A percentile compares a stretch with the other conserved stretches of the same genome.
Evolutionary conservation across 2,113 vertebrate species (phyloP).

Genomic region (Promerops cafer): DNA sequence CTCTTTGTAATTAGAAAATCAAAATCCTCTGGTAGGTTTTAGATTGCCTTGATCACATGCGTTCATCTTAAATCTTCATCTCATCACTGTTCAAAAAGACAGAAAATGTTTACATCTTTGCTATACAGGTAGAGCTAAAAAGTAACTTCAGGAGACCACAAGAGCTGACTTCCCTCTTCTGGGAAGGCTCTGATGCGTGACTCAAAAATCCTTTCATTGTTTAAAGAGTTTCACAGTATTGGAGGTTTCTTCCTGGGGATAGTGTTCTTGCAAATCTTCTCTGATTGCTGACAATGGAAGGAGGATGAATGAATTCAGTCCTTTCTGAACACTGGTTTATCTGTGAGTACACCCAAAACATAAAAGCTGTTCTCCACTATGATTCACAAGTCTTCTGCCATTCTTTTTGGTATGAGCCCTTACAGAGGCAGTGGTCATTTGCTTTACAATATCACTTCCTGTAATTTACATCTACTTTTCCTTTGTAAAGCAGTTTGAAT

Average conservation of each 20-base stretch:
- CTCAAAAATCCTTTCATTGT: background rate
- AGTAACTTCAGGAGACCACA: background rate
- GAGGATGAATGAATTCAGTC: background rate
- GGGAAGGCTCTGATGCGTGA: background rate
- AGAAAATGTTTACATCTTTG: background rate
- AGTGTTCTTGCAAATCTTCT: background rate
- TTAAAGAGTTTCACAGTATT: background rate
- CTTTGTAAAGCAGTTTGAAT: background rate
- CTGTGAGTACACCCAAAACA: background rate
- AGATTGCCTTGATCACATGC: background rate
- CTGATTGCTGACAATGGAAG: background rate
- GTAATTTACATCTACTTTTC: background rate
- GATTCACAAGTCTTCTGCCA: constrained; percentile 21
- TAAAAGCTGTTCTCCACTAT: background rate
- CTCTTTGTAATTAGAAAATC: background rate
- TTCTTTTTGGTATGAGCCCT: background rate
- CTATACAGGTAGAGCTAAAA: background rate
- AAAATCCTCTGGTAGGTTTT: background rate
- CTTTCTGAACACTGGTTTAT: background rate
- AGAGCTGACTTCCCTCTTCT: background rate
- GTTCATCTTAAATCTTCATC: background rate
- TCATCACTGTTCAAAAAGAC: background rate
- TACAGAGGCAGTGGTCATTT: background rate
- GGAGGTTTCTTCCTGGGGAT: background rate
- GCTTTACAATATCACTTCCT: background rate